These are phyloP conservation scores for Halcyon leucocephala DNA, from an alignment of 2,797 vertebrate genomes.

Conservation along the genomic window DNA sequence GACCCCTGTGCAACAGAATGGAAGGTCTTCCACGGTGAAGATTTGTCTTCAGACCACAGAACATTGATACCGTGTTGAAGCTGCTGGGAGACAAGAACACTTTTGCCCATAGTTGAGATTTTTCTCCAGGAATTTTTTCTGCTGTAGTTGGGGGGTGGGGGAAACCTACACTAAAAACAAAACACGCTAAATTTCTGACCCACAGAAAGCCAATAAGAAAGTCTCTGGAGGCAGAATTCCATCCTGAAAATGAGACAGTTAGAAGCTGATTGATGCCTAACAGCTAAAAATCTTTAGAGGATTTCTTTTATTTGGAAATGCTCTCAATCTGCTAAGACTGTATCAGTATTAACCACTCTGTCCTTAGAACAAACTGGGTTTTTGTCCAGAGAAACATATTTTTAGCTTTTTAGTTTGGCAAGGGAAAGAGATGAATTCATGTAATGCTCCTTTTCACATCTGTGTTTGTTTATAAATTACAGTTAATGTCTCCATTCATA, in stretches of 20 bases:
- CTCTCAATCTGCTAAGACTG: not conserved
- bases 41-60: not conserved
- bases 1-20: not conserved
- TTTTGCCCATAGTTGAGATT: not conserved
- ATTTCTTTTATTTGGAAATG: conserved; percentile 15
- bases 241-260: not conserved
- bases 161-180: not conserved
- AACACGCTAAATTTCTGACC: not conserved
- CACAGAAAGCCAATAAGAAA: not conserved
- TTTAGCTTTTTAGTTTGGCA: conserved; percentile 39
- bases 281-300: not conserved
- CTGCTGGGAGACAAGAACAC: not conserved
- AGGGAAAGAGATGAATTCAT: not conserved
- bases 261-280: not conserved
- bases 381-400: conserved; percentile 34
- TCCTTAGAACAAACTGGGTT: not conserved
- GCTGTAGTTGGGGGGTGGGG: not conserved
- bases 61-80: not conserved
- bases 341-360: not conserved
- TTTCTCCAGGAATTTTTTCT: not conserved
- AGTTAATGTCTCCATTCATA: not conserved
- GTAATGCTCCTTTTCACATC: conserved; percentile 15
- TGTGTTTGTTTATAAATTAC: conserved; percentile 46
- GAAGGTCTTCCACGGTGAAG: not conserved
- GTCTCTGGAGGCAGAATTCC: not conserved